Evolutionary conservation across 2,888 invertebrate genomes (phyloP).

Genomic region (Monochamus alternatus): DNA sequence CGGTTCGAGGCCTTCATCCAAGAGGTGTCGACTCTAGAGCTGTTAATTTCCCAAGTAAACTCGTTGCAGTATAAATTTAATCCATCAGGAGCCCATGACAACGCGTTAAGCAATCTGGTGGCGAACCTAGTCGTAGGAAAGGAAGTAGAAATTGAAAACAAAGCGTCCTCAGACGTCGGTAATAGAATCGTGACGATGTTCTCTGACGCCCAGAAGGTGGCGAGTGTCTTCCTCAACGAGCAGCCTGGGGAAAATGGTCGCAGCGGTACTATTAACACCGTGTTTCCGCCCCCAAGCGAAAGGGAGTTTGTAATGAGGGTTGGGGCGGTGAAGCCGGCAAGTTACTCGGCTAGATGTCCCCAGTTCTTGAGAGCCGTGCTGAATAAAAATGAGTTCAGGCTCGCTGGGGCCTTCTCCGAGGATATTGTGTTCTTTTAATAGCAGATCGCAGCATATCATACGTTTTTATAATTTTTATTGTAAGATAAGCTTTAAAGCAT

Average conservation of each 20-base stretch:
- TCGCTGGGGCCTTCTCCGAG: conserved; percentile 86
- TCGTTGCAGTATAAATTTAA: conserved; percentile 74
- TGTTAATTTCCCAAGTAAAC: conserved; percentile 72
- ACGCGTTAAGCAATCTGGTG: conserved; percentile 65
- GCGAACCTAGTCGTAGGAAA: conserved; percentile 73
- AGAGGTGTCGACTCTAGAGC: conserved; percentile 73
- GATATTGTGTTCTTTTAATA: conserved; percentile 78
- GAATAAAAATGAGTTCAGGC: conserved; percentile 78
- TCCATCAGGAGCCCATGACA: conserved; percentile 63
- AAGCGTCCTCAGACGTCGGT: conserved; percentile 74
- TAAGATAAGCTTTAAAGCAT: conserved; percentile 18
- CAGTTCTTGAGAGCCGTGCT: conserved; percentile 82
- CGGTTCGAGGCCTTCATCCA: conserved; percentile 70
- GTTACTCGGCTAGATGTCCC: conserved; percentile 76
- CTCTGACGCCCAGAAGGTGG: conserved; percentile 74
- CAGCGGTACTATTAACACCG: conserved; percentile 25
- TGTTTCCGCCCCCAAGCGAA: conserved; percentile 63
- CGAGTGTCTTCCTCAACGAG: conserved; percentile 58
- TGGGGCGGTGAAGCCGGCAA: conserved; percentile 75
- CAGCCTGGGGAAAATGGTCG: conserved; percentile 38
- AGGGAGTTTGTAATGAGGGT: conserved; percentile 80
- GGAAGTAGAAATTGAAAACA: conserved; percentile 76
- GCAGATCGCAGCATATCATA: not conserved
- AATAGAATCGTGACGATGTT: conserved; percentile 75
- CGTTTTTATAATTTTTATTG: conserved; percentile 5